A percentile compares a stretch with the other conserved stretches of the same genome.
These are phyloP conservation scores for Schizopygopsis malacanthus DNA, from an alignment of 2,797 vertebrate species.

Conservation along the genomic window DNA sequence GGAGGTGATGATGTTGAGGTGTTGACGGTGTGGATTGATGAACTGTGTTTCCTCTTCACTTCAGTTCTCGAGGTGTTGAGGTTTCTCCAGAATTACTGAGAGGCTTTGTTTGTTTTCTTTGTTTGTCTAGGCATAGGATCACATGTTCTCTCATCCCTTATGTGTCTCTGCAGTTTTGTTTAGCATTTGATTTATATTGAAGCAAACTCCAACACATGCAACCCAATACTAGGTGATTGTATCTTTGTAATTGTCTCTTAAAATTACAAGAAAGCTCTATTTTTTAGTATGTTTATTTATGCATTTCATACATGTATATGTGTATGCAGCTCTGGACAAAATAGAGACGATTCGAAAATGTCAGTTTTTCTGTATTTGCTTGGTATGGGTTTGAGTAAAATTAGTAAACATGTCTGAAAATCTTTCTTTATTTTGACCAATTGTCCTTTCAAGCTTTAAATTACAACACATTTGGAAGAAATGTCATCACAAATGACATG, in stretches of 20 bases:
- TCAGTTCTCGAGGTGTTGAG: background rate
- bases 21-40: conserved; percentile 24
- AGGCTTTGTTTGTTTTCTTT: background rate
- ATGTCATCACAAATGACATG: no score
- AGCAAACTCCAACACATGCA: background rate
- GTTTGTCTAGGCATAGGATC: background rate
- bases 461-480: no score
- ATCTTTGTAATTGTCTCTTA: background rate
- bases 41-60: background rate
- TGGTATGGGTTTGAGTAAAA: no score
- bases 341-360: no score
- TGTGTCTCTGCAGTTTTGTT: background rate
- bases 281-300: no score
- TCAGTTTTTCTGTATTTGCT: no score
- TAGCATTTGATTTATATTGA: background rate
- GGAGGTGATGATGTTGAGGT: conserved; percentile 38
- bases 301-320: no score
- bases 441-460: no score
- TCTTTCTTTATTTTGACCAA: no score
- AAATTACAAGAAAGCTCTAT: no score
- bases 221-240: background rate
- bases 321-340: no score
- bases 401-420: no score
- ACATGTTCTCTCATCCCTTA: background rate
- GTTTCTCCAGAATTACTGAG: conserved; percentile 11